Evolutionary conservation across 2,113 vertebrate species (phyloP).

Genomic region (Centropristis striata): DNA sequence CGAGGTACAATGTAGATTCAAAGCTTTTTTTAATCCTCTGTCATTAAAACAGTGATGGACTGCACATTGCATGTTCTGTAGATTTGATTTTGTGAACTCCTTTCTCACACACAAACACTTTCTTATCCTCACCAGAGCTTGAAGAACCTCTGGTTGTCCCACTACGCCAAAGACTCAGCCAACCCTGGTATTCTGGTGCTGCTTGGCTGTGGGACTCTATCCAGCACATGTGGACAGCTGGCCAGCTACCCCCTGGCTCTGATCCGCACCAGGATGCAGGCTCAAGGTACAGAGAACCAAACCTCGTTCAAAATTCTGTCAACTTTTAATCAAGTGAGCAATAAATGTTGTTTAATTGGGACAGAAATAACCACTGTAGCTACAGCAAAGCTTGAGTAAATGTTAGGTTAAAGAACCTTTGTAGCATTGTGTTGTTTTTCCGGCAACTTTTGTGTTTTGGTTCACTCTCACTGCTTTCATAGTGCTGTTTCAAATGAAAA

Average conservation of each 20-base stretch:
- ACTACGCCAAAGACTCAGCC: conserved; percentile 92
- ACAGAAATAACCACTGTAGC: background rate
- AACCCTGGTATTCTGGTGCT: conserved; percentile 94
- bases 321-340: background rate
- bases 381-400: background rate
- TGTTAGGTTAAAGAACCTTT: background rate
- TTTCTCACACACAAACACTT: background rate
- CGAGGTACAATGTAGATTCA: conserved; percentile 85
- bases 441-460: background rate
- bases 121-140: conserved; percentile 86
- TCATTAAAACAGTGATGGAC: background rate
- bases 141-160: conserved; percentile 93
- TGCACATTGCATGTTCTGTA: background rate
- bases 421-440: background rate
- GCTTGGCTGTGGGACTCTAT: conserved; percentile 92
- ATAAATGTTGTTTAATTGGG: background rate
- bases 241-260: conserved; percentile 96
- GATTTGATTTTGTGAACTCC: conserved; percentile 7
- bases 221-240: conserved; percentile 97
- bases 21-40: background rate
- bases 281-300: conserved; percentile 88
- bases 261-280: conserved; percentile 97
- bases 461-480: background rate
- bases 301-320: background rate
- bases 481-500: background rate